Conservation (phyloP, 2,113 vertebrate genomes). For the Pangasianodon hypophthalmus region DNA sequence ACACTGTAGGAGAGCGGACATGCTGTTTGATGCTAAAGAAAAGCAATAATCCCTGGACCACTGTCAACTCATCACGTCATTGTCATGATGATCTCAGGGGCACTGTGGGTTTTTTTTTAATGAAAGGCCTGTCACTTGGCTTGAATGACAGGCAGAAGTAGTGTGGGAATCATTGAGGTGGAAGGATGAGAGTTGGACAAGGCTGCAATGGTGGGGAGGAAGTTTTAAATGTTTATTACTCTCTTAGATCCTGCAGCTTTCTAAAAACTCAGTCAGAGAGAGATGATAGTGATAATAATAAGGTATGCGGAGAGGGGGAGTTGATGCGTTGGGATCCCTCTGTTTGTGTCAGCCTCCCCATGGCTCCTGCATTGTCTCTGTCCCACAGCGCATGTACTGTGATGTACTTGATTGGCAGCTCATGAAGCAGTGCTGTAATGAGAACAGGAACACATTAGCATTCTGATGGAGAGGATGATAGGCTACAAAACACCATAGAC, state of each 20-base stretch:
- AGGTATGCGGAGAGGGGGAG: conserved; percentile 38
- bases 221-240: conserved; percentile 74
- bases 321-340: conserved; percentile 31
- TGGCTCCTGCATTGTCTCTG: conserved; percentile 2
- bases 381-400: conserved; percentile 4
- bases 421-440: conserved; percentile 3
- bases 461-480: background rate
- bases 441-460: conserved; percentile 17
- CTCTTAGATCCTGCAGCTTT: conserved; percentile 62
- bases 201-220: conserved; percentile 63
- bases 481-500: background rate
- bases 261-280: conserved; percentile 67
- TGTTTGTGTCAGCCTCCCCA: conserved; percentile 13
- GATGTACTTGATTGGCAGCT: conserved; percentile 5
- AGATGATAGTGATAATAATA: conserved; percentile 52
- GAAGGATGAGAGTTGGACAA: conserved; percentile 9
- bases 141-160: conserved; percentile 64
- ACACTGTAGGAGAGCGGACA: background rate
- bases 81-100: conserved; percentile 29
- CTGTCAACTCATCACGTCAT: conserved; percentile 14
- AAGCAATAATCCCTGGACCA: conserved; percentile 12
- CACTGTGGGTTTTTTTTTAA: conserved; percentile 33
- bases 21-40: conserved; percentile 15
- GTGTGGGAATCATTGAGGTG: conserved; percentile 66
- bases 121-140: conserved; percentile 63